Conservation (phyloP, 2,113 vertebrate genomes). For the Cyanocitta stelleri region DNA sequence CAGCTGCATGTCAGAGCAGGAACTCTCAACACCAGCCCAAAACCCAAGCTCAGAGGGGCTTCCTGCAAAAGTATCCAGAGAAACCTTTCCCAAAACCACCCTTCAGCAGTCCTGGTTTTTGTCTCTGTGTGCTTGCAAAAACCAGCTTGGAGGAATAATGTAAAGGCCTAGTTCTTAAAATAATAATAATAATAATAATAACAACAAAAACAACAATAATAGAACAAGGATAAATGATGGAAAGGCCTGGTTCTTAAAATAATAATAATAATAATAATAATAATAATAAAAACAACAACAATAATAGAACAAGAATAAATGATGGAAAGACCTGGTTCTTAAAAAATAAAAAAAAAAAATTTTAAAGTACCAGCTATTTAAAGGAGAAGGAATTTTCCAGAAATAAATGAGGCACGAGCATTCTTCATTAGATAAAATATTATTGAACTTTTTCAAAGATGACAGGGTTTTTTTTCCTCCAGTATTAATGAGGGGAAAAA, state of each 20-base stretch:
- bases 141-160: not conserved
- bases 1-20: not conserved
- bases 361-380: not conserved
- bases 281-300: not conserved
- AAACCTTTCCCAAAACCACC: not conserved
- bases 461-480: not conserved
- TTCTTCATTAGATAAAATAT: not conserved
- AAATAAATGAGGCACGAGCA: not conserved
- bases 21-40: not conserved
- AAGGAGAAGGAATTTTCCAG: not conserved
- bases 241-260: not conserved
- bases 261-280: not conserved
- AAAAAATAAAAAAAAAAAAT: not conserved
- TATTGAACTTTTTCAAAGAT: not conserved
- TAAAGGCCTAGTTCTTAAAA: not conserved
- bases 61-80: not conserved
- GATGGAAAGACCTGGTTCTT: not conserved
- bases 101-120: too few species aligned
- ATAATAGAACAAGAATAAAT: not conserved
- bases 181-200: not conserved
- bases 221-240: not conserved
- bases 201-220: not conserved
- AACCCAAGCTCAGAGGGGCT: not conserved
- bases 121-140: not conserved
- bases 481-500: not conserved